Conservation (phyloP, 2,797 vertebrate species). For the Sebastes aleutianus region DNA sequence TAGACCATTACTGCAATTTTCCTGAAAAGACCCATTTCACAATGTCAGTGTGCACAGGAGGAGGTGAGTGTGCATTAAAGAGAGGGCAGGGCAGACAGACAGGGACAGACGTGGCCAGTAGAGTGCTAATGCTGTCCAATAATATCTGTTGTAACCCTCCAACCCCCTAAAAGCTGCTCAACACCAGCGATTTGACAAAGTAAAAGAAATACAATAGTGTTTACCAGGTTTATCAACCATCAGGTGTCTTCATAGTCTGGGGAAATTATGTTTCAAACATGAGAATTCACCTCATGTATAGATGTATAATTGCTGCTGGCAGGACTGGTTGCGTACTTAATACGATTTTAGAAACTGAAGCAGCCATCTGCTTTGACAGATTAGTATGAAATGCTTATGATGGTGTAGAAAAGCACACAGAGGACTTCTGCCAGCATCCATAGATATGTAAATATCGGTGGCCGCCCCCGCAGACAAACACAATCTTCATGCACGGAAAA, state of each 20-base stretch:
- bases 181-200: background rate
- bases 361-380: constrained; percentile 29
- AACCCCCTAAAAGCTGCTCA: background rate
- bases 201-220: background rate
- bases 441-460: constrained; percentile 5
- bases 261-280: background rate
- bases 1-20: constrained; percentile 68
- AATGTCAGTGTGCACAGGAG: constrained; percentile 42
- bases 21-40: constrained; percentile 60
- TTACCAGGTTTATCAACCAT: background rate
- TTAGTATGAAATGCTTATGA: constrained; percentile 11
- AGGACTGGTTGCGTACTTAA: background rate
- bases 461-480: background rate
- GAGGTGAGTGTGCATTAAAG: constrained; percentile 55
- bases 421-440: constrained; percentile 10
- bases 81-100: constrained; percentile 32
- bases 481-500: background rate
- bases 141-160: background rate
- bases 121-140: constrained; percentile 11
- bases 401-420: background rate
- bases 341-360: constrained; percentile 9
- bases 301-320: background rate
- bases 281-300: background rate
- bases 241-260: background rate
- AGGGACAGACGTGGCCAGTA: background rate